Base-by-base conservation (phyloP, 2,797 vertebrate genomes). In the Sebastes cheni region DNA sequence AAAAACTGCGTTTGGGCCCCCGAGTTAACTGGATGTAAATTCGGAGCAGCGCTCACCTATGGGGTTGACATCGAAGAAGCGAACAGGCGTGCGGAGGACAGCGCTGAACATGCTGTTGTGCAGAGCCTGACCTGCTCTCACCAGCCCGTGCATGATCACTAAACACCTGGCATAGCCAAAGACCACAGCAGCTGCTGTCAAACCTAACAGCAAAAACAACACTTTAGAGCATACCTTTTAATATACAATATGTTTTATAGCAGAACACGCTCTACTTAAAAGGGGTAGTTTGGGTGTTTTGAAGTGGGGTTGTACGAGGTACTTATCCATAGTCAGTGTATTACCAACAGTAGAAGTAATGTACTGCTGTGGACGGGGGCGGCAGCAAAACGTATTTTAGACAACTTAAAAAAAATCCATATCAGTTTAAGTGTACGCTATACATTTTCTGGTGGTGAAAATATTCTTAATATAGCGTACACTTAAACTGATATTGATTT, bases 141-240 rank as follows among this genome's bases (percentile, higher is more conserved):
- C 97, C 25, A 99, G 90, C 62, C 96, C 90, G 0, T 96, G 93
- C 86, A 99, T 97, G 3, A 97, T 77, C 30, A 97, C 54, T 8
- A 99, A 91, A 80, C 94, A 93, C 79, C 98, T 92, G 22, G 88
- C 77, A 39, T 96, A 93, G 68, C 96, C 97, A 29, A 97, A 98
- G 1, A 97, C 6, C 59, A 98, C 88, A 0, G 97, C 96, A 64
- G 94, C 93, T 32, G 86, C 85, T 0, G 97, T 98, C 82, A 99
- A 90, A 89, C 97, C 97, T 99, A 79, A 18, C 34, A 30, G 30
- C 12, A 61, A 1, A 75, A 50, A 16, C 29, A 50, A 13, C 6
- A 18, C 18, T 14, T 12, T 27, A 20, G 1, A 39, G 1, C 29
- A 20, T 16, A 8, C 34, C 12, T 8, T 62, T 55, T 23, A 22